phyloP scores from a whole-genome alignment of 2,113 vertebrate species.

The Tinamus guttatus region DNA sequence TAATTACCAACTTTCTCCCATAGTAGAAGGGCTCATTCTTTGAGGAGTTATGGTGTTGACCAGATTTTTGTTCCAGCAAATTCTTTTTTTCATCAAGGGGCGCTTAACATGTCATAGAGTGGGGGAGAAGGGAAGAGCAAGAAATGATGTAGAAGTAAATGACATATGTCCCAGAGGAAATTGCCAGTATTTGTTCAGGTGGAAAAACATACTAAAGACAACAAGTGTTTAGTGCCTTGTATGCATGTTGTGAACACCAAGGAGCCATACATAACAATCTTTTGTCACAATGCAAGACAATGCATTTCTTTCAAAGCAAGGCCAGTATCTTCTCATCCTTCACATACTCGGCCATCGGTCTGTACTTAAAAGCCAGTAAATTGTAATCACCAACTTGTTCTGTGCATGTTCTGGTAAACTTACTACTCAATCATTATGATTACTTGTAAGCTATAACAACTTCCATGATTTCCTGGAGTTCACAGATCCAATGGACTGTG shows the following conservation, averaged over 20 bases:
- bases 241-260: background rate
- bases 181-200: background rate
- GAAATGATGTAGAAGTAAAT: background rate
- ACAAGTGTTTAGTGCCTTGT: background rate
- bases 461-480: slow-evolving; percentile 5
- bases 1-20: slow-evolving; percentile 46
- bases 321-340: background rate
- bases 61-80: slow-evolving; percentile 31
- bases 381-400: background rate
- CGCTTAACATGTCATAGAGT: background rate
- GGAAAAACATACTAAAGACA: background rate
- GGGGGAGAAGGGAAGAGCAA: background rate
- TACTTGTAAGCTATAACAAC: background rate
- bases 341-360: background rate
- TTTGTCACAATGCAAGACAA: background rate
- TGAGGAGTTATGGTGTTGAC: slow-evolving; percentile 4
- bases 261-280: background rate
- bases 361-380: background rate
- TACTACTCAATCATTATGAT: background rate
- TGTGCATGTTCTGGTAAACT: background rate
- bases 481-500: background rate
- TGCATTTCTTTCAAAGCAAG: background rate
- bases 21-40: slow-evolving; percentile 15
- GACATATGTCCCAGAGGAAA: background rate
- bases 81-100: background rate